A percentile compares a stretch with the other conserved stretches of the same genome.
These are phyloP conservation scores for Montipora sp. DNA, from an alignment of 64 coral and sea anemone species.

Conservation along the genomic window DNA sequence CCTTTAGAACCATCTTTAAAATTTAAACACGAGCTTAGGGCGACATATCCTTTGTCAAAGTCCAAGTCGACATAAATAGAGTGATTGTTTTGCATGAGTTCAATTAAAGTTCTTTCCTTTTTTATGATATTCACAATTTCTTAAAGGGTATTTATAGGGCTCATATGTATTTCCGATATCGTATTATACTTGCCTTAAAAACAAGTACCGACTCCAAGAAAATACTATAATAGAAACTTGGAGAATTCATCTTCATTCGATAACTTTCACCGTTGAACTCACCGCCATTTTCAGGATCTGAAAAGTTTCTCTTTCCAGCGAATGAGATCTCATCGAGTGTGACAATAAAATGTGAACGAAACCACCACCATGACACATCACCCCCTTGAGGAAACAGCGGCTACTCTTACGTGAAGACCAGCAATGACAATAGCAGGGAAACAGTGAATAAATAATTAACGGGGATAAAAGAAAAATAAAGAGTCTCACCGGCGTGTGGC, in stretches of 20 bases:
- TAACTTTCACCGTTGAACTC: background rate
- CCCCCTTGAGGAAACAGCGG: background rate
- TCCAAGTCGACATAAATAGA: background rate
- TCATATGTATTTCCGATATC: no score
- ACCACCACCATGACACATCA: background rate
- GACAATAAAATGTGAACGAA: background rate
- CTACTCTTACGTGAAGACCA: background rate
- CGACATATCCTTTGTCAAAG: slow-evolving; percentile 9
- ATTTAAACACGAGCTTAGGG: background rate
- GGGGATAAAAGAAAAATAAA: background rate
- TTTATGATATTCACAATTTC: no score
- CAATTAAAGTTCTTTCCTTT: background rate
- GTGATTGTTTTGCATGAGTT: background rate
- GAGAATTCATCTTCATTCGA: background rate
- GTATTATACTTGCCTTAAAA: no score
- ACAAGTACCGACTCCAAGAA: no score
- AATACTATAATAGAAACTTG: background rate
- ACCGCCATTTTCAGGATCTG: background rate
- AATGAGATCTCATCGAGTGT: background rate
- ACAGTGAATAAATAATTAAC: slow-evolving; percentile 39
- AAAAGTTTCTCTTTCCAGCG: background rate
- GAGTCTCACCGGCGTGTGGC: background rate
- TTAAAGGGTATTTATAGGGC: no score
- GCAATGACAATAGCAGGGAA: background rate
- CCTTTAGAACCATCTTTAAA: slow-evolving; percentile 2